phyloP scores from a whole-genome alignment of 2,113 vertebrate species.

The Rhodinocichla rosea region DNA sequence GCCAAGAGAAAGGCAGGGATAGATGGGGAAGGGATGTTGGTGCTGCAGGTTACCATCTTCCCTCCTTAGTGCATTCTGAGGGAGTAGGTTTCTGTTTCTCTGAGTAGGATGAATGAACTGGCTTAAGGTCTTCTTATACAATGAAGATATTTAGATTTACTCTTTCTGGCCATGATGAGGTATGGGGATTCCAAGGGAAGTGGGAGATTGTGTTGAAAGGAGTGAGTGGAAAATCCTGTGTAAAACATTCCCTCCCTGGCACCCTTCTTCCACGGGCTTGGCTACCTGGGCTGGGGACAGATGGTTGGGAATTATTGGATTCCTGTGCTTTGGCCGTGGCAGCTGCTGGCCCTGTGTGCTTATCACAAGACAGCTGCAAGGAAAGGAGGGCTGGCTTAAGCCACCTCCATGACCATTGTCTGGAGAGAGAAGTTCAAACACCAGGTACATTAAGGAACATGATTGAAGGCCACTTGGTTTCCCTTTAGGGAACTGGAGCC shows the following conservation, averaged over 20 bases:
- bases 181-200: background rate
- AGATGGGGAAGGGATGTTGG: background rate
- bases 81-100: background rate
- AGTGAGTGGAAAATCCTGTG: background rate
- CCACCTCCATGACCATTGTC: background rate
- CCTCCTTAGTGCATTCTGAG: background rate
- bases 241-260: background rate
- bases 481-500: background rate
- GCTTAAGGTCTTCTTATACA: background rate
- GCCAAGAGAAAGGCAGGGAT: background rate
- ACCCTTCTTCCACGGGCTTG: rapidly evolving
- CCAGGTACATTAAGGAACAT: background rate
- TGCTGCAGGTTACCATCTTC: background rate
- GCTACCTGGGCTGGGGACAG: rapidly evolving
- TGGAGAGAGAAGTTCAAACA: background rate
- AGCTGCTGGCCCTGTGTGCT: background rate
- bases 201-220: background rate
- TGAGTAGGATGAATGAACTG: background rate
- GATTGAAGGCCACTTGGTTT: background rate
- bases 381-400: background rate
- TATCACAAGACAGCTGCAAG: background rate
- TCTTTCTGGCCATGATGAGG: background rate
- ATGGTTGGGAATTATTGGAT: rapidly evolving
- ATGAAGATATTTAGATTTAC: background rate
- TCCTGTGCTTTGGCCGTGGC: rapidly evolving